Evolutionary conservation across 2,888 invertebrate genomes (phyloP).

Genomic region (Chymomyza caudatula): DNA sequence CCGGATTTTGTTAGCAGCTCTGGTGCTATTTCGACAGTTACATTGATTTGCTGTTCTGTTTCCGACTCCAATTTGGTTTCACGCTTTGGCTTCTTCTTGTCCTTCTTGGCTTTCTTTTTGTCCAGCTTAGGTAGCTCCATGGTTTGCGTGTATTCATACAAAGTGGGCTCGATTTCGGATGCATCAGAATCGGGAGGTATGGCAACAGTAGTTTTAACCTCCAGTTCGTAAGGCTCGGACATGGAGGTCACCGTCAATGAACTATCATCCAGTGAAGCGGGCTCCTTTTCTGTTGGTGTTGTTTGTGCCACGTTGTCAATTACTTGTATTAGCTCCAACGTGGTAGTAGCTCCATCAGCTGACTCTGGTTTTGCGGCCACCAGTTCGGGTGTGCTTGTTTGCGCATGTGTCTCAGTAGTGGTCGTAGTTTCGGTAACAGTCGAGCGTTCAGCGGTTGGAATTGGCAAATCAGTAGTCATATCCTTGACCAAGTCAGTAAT

Average conservation of each 20-base stretch:
- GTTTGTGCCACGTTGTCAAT: conserved; percentile 74
- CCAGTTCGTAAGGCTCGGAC: conserved; percentile 77
- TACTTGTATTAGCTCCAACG: conserved; percentile 48
- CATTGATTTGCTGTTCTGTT: conserved; percentile 66
- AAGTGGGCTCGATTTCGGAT: conserved; percentile 64
- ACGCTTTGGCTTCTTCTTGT: conserved; percentile 71
- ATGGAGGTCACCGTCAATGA: conserved; percentile 60
- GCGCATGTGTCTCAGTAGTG: conserved; percentile 58
- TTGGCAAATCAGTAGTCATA: conserved; percentile 66
- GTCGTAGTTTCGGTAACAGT: conserved; percentile 67
- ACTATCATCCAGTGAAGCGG: conserved; percentile 56
- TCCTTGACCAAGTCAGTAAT: conserved; percentile 77
- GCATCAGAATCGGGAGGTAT: conserved; percentile 79
- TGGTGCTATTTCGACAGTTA: conserved; percentile 69
- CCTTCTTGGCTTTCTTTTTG: conserved; percentile 76
- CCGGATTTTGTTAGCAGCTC: conserved; percentile 57
- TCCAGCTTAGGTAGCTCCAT: conserved; percentile 68
- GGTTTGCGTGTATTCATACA: conserved; percentile 74
- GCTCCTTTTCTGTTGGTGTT: conserved; percentile 55
- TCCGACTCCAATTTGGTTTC: conserved; percentile 28
- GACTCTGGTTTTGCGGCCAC: conserved; percentile 42
- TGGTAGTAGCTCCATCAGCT: conserved; percentile 53
- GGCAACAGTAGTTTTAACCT: conserved; percentile 82
- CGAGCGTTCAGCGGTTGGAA: conserved; percentile 56
- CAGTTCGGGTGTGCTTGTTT: conserved; percentile 62